phyloP scores from a whole-genome alignment of 1,140 invertebrate species.

The Xylocopa sonorina region DNA sequence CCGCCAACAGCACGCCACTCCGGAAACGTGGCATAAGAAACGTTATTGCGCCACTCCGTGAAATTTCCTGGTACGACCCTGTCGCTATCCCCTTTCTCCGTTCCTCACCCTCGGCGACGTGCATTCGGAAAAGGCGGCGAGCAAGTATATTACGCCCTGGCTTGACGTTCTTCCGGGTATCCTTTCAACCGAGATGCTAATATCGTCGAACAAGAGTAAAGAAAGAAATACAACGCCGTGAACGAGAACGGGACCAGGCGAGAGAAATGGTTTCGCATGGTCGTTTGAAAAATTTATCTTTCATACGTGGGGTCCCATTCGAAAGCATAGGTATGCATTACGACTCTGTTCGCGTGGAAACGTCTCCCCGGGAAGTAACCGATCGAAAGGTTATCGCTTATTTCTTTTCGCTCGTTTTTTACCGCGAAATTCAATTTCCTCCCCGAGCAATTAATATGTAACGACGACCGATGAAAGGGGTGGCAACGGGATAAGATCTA shows the following conservation, averaged over 20 bases:
- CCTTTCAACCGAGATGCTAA: slow-evolving; percentile 47
- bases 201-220: slow-evolving; percentile 32
- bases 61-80: slow-evolving; percentile 61
- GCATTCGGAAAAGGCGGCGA: slow-evolving; percentile 56
- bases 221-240: slow-evolving; percentile 28
- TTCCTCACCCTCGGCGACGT: slow-evolving; percentile 35
- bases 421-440: too few species aligned
- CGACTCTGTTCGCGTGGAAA: not conserved
- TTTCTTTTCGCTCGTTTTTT: not conserved
- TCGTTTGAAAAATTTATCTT: slow-evolving; percentile 25
- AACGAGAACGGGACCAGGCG: slow-evolving; percentile 5
- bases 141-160: slow-evolving; percentile 58
- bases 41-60: slow-evolving; percentile 65
- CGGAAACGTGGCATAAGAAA: slow-evolving; percentile 66
- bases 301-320: not conserved
- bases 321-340: not conserved
- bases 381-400: too few species aligned
- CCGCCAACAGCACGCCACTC: slow-evolving; percentile 55
- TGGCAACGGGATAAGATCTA: not conserved
- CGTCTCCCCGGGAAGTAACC: not conserved
- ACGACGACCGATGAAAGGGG: not conserved
- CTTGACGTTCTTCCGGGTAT: slow-evolving; percentile 47
- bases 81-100: slow-evolving; percentile 41
- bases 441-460: not conserved
- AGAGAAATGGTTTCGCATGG: not conserved